Conservation (phyloP, 1,140 invertebrate genomes). For the Papilio polytes region DNA sequence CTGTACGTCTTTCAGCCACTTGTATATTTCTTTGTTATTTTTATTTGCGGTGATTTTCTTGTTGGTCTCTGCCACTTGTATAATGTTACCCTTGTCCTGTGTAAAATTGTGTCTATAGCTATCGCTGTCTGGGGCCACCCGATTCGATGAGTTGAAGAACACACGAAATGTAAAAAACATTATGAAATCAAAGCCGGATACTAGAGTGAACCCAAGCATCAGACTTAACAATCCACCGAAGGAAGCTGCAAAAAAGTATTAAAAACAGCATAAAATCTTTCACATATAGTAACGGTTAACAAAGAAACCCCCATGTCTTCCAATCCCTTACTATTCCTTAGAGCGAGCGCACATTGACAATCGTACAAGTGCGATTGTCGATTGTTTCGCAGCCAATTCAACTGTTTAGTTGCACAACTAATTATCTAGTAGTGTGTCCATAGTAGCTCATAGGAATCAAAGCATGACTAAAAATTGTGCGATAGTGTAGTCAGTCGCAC, state of each 20-base stretch:
- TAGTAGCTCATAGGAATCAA: too few relatives aligned
- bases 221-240: conserved; percentile 87
- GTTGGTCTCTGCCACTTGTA: neutral
- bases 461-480: too few relatives aligned
- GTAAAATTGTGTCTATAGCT: neutral
- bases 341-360: too few relatives aligned
- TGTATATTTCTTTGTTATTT: neutral
- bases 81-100: neutral
- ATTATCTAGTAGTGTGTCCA: too few relatives aligned
- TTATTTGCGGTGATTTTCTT: neutral
- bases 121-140: neutral
- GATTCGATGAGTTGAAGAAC: conserved; percentile 44
- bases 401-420: too few relatives aligned
- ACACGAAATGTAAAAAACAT: conserved; percentile 84
- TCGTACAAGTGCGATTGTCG: too few relatives aligned
- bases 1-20: neutral
- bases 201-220: conserved; percentile 88
- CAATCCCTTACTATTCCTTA: too few relatives aligned
- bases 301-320: too few relatives aligned
- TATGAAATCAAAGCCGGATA: conserved; percentile 86
- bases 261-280: neutral
- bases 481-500: too few relatives aligned
- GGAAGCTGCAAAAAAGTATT: conserved; percentile 83
- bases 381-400: too few relatives aligned
- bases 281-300: too few relatives aligned